These are phyloP conservation scores for Pelochelys cantorii DNA, from an alignment of 2,797 vertebrate species.

Conservation along the genomic window DNA sequence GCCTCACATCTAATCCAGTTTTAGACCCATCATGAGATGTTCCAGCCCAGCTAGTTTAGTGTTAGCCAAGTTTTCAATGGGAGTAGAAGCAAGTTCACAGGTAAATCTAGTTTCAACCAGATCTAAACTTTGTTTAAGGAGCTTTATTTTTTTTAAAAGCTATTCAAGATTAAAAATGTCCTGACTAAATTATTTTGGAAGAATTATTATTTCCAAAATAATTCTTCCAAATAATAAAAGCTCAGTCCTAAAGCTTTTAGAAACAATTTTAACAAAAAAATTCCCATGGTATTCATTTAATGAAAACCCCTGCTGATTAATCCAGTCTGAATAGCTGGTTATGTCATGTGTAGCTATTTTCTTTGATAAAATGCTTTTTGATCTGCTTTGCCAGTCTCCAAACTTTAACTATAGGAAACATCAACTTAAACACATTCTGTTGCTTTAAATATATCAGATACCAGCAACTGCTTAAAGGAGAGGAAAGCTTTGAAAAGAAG, in stretches of 20 bases:
- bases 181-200: background rate
- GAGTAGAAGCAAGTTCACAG: background rate
- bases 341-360: background rate
- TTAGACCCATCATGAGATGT: background rate
- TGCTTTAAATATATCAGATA: background rate
- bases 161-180: background rate
- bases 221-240: too few relatives aligned
- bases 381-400: background rate
- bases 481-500: conserved; percentile 1
- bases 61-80: background rate
- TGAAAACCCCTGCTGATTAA: background rate
- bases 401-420: background rate
- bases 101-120: background rate
- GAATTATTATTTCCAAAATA: background rate
- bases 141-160: background rate
- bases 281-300: background rate
- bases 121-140: background rate
- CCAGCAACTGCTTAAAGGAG: conserved; percentile 6
- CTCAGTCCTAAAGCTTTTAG: background rate
- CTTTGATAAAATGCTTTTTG: background rate
- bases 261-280: background rate
- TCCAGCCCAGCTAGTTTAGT: background rate
- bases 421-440: background rate
- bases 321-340: background rate
- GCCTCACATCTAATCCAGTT: background rate